Evolutionary conservation across 2,888 invertebrate species (phyloP).

Genomic region (Drosophila robusta): DNA sequence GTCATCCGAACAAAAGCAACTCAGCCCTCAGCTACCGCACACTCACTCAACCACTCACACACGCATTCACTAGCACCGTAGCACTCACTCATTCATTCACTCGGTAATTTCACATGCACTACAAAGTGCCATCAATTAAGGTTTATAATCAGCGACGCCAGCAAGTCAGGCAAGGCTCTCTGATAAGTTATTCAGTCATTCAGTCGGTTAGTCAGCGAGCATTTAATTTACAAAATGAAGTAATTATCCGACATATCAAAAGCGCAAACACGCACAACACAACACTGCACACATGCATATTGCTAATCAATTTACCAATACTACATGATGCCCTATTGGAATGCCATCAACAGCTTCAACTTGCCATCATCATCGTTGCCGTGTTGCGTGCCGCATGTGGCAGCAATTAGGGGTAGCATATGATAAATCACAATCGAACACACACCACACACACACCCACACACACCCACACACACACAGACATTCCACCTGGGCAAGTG

Average conservation of each 20-base stretch:
- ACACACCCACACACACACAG: conserved; percentile 10
- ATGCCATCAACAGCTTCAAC: conserved; percentile 34
- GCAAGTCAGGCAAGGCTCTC: conserved; percentile 11
- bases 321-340: conserved; percentile 27
- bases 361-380: conserved; percentile 33
- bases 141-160: conserved; percentile 52
- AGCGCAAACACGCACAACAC: conserved; percentile 51
- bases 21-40: neutral
- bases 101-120: conserved; percentile 49
- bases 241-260: conserved; percentile 67
- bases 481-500: conserved; percentile 57
- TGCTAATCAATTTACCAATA: conserved; percentile 52
- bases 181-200: conserved; percentile 16
- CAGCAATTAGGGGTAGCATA: conserved; percentile 63
- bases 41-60: conserved; percentile 26
- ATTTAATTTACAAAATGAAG: conserved; percentile 66
- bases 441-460: conserved; percentile 36
- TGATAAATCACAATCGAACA: conserved; percentile 68
- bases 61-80: conserved; percentile 6
- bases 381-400: conserved; percentile 36
- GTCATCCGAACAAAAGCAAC: neutral
- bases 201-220: conserved; percentile 32
- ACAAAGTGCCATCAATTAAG: conserved; percentile 72
- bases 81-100: conserved; percentile 31
- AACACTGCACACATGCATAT: conserved; percentile 16